A percentile compares a stretch with the other conserved stretches of the same genome.
Evolutionary conservation across 2,797 vertebrate genomes (phyloP).

Genomic region (Aldrovandia affinis): DNA sequence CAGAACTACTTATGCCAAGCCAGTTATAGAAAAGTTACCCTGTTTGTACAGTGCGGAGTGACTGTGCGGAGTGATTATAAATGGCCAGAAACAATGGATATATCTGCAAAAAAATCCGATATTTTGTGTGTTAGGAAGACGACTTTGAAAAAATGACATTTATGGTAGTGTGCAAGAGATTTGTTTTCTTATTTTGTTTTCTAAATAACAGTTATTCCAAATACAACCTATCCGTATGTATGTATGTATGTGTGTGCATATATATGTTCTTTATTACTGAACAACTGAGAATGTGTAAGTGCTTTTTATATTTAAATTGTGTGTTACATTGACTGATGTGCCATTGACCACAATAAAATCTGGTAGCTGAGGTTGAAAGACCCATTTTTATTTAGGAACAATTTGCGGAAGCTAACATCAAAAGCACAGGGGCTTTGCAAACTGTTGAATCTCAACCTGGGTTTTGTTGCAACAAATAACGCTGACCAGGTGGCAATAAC

Average conservation of each 20-base stretch:
- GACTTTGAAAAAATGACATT: neutral
- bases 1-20: neutral
- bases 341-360: neutral
- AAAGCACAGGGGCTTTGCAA: neutral
- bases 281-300: neutral
- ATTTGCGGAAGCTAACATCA: neutral
- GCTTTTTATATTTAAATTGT: conserved; percentile 16
- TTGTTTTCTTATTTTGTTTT: neutral
- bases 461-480: conserved; percentile 17
- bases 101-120: neutral
- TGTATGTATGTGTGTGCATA: neutral
- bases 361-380: neutral
- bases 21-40: neutral
- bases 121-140: neutral
- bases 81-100: neutral
- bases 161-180: neutral
- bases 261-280: conserved; percentile 16
- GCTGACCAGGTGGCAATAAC: conserved; percentile 18
- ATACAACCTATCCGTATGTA: no score
- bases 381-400: neutral
- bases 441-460: neutral
- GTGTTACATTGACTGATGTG: conserved; percentile 15
- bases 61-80: neutral
- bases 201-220: neutral
- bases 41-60: neutral